Conservation (phyloP, 2,113 vertebrate genomes). For the Otis tarda region DNA sequence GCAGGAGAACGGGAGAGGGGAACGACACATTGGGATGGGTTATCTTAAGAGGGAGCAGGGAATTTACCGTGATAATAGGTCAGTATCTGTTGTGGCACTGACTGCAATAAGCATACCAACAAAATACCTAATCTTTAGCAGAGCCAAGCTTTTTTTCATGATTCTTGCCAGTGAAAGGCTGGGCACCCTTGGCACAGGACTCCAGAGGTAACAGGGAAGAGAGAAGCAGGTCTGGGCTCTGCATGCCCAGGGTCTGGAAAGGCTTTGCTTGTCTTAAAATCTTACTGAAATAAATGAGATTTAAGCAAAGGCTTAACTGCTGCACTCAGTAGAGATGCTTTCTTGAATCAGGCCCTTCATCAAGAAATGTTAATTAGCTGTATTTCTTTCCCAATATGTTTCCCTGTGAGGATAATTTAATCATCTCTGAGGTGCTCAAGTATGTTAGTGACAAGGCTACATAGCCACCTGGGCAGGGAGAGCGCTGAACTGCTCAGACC, state of each 20-base stretch:
- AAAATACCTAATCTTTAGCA: not conserved
- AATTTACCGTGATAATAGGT: not conserved
- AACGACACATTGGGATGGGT: not conserved
- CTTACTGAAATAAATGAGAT: not conserved
- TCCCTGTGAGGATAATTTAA: not conserved
- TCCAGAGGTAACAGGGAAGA: not conserved
- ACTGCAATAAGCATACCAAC: not conserved
- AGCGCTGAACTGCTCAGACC: not conserved
- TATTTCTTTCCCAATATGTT: not conserved
- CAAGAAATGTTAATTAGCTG: not conserved
- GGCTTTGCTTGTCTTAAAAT: not conserved
- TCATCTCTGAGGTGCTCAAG: not conserved
- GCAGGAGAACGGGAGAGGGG: not conserved
- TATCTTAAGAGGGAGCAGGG: not conserved
- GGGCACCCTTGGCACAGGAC: not conserved
- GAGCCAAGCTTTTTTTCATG: not conserved
- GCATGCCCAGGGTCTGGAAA: not conserved
- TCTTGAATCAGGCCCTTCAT: not conserved
- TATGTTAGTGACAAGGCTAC: not conserved
- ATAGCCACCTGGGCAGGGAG: not conserved
- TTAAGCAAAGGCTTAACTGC: not conserved
- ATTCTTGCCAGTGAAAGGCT: not conserved
- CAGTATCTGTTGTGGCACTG: not conserved
- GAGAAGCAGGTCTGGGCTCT: not conserved
- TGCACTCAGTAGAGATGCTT: not conserved